Evolutionary conservation across 2,113 vertebrate species (phyloP).

Genomic region (Copsychus sechellarum): DNA sequence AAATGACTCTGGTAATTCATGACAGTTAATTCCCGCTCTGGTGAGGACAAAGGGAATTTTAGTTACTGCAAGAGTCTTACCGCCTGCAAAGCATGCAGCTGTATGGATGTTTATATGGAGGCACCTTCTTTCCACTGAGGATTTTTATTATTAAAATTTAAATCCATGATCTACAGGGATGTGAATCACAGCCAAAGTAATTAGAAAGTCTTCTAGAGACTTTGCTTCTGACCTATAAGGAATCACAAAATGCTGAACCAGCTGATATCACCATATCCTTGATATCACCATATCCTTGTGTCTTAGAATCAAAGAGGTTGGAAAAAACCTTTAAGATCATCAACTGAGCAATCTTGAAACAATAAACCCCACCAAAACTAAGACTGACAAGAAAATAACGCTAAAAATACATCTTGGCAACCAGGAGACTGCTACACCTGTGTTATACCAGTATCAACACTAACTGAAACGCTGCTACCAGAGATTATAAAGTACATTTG

Average conservation of each 20-base stretch:
- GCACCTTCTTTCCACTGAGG: background rate
- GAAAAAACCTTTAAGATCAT: background rate
- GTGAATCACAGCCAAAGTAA: background rate
- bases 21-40: background rate
- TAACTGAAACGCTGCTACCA: background rate
- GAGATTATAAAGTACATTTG: background rate
- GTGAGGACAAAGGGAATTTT: background rate
- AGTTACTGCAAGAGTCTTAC: background rate
- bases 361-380: background rate
- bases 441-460: background rate
- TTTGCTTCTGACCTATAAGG: background rate
- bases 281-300: rapidly evolving
- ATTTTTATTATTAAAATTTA: background rate
- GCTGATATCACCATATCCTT: background rate
- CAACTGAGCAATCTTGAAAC: background rate
- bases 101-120: background rate
- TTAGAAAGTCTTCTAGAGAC: background rate
- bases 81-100: background rate
- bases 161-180: background rate
- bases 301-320: background rate
- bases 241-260: background rate
- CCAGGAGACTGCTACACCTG: background rate
- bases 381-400: background rate
- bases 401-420: background rate
- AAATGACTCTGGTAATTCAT: background rate